Base-by-base conservation (phyloP, 2,888 invertebrate species). In the Sinotaia quadrata region DNA sequence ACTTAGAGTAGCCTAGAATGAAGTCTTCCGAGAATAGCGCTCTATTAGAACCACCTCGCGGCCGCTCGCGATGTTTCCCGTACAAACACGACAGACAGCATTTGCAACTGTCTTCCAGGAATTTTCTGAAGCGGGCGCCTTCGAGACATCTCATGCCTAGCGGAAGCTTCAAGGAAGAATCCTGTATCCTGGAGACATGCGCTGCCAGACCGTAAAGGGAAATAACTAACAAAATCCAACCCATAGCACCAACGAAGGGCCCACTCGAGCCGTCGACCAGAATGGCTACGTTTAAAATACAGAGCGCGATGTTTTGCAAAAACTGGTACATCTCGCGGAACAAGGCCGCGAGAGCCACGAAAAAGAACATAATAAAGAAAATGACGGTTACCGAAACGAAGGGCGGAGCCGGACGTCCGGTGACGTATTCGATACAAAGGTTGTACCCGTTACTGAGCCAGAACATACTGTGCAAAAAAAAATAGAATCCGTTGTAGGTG, bases 141-240 rank as follows among this genome's bases (percentile, higher is more conserved):
- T 73, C 73, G 29, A 74, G 36, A 18, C 61, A 65, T 31, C 65
- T 63, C 7, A 70, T 54, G 12, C 78, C 78, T 0, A 78, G 65
- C 1, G 78, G 78, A 2, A 78, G 63, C 60, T 77, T 78, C 37
- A 71, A 72, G 18, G 65, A 56, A 3, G 72, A 70, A 52, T 63
- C 68, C 24, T 65, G 51, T 18, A 75, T 60, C 15, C 77, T 57
- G 7, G 73, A 70, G 4, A 78, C 67, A 59, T 79, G 76, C 4
- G 79, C 80, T 2, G 75, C 74, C 5, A 81, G 66, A 2, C 78
- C 77, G 59, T 81, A 81, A 12, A 81, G 63, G 2, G 79, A 77
- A 10, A 78, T 51, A 5, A 80, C 29, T n/a, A 81, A 73, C 18
- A 75, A 67, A 21, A 79, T 69, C 75, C 77, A 79, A 27, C 75